Evolutionary conservation across 2,888 invertebrate species (phyloP), one percentile per base, ranked within the genome.

Genomic region (Plagodis dolabraria): DNA sequence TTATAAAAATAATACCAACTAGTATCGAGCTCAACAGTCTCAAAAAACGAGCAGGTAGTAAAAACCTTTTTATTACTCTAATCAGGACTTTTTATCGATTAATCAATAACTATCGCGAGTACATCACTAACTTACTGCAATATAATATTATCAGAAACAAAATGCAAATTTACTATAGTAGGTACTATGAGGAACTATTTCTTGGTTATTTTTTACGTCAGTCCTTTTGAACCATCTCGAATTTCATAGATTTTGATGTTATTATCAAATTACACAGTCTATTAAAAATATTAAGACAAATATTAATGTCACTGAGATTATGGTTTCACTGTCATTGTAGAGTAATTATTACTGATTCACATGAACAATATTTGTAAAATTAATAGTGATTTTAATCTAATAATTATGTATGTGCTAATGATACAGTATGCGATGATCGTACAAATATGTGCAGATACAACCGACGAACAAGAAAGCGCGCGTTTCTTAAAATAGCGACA

Each of bases 171-270:
- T 90, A 88, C 89, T 91, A 89, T 85, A 87, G 87, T 92, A 92
- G 91, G 91, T 92, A 92, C 92, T 90, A 90, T 89, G 86, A 92
- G 92, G 92, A 92, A 92, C 92, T 92, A 89, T 92, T 76, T 87
- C 82, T 87, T 92, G 90, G 88, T 90, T 91, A 85, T 83, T 83
- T 76, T 77, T 77, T 67, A 76, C 79, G 76, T 80, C 78, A 78
- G 76, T 79, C 82, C 80, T 69, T 76, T 77, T 58, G 72, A 79
- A 83, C 82, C 76, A 65, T 80, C 73, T 75, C 77, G 47, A 79
- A 71, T 65, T 72, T 77, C 78, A 80, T 83, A 85, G 82, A 81
- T 80, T 80, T 86, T 87, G 91, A 89, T 89, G 88, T 89, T 87
- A 70, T 86, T 89, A 89, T 87, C 89, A 88, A 86, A 85, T 86